Percentiles rank a stretch among this genome's conserved stretches.
phyloP scores from a whole-genome alignment of 2,113 vertebrate genomes.

The Poeciliopsis turrubarensis region DNA sequence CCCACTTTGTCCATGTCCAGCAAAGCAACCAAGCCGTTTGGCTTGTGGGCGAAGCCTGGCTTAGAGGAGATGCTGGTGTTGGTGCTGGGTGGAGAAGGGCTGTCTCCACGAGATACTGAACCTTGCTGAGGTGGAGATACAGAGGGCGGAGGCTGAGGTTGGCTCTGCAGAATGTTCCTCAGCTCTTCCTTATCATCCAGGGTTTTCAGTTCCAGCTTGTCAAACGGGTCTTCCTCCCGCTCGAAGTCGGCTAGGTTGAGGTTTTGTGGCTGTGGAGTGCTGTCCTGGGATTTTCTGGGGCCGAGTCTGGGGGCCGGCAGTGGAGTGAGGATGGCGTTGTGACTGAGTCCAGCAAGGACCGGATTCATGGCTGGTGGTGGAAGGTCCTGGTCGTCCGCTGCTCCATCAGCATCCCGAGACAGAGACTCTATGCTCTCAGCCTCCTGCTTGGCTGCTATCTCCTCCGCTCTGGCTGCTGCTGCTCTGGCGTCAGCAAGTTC shows the following conservation, averaged over 20 bases:
- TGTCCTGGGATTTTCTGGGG: conserved; percentile 81
- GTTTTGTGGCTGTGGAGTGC: conserved; percentile 83
- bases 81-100: conserved; percentile 69
- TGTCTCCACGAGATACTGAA: conserved; percentile 69
- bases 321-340: conserved; percentile 94
- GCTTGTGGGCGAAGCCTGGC: conserved; percentile 85
- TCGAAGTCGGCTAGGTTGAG: conserved; percentile 98
- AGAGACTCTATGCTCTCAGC: conserved; percentile 67
- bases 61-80: conserved; percentile 69
- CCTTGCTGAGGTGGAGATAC: conserved; percentile 64
- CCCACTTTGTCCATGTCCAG: conserved; percentile 87
- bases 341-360: conserved; percentile 88
- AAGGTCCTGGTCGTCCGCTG: conserved; percentile 75
- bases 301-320: conserved; percentile 88
- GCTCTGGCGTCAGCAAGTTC: conserved; percentile 86
- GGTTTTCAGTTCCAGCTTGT: conserved; percentile 97
- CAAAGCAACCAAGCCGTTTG: conserved; percentile 91
- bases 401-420: conserved; percentile 61
- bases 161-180: conserved; percentile 90
- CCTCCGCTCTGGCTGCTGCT: conserved; percentile 76
- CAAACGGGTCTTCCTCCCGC: conserved; percentile 96
- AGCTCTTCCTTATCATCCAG: conserved; percentile 95
- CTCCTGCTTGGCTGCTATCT: conserved; percentile 73
- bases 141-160: conserved; percentile 66
- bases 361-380: conserved; percentile 91